A percentile compares a stretch with the other conserved stretches of the same genome.
Evolutionary conservation across 2,113 vertebrate genomes (phyloP).

Genomic region (Sorex fumeus): DNA sequence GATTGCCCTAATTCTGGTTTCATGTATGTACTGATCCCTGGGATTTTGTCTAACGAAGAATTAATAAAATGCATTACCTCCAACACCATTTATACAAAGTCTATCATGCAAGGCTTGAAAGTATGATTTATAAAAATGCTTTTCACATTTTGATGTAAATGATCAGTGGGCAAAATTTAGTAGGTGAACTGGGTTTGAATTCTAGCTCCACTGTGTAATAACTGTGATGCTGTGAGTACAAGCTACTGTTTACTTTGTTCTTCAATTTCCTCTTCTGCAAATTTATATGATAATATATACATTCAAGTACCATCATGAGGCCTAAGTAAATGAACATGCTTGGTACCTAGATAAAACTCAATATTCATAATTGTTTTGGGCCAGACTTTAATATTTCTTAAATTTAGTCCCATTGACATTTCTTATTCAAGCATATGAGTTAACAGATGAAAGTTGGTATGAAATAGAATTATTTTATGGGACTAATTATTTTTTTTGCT

Average conservation of each 20-base stretch:
- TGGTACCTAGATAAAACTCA: not conserved
- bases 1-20: not conserved
- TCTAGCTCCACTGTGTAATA: not conserved
- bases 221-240: not conserved
- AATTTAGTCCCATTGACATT: not conserved
- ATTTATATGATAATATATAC: not conserved
- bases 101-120: not conserved
- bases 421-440: constrained; percentile 26
- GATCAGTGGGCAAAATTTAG: not conserved
- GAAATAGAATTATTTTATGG: not conserved
- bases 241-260: not conserved
- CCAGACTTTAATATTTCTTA: not conserved
- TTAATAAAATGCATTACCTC: not conserved
- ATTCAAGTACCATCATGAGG: not conserved
- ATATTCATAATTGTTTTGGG: not conserved
- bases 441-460: not conserved
- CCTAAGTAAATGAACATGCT: not conserved
- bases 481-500: not conserved
- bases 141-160: not conserved
- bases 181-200: not conserved
- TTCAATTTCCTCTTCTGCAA: not conserved
- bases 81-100: not conserved
- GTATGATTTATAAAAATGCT: not conserved
- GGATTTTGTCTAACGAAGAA: too few species aligned
- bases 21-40: not conserved